Evolutionary conservation across 2,888 invertebrate genomes (phyloP).

Genomic region (Trichacis sp.): DNA sequence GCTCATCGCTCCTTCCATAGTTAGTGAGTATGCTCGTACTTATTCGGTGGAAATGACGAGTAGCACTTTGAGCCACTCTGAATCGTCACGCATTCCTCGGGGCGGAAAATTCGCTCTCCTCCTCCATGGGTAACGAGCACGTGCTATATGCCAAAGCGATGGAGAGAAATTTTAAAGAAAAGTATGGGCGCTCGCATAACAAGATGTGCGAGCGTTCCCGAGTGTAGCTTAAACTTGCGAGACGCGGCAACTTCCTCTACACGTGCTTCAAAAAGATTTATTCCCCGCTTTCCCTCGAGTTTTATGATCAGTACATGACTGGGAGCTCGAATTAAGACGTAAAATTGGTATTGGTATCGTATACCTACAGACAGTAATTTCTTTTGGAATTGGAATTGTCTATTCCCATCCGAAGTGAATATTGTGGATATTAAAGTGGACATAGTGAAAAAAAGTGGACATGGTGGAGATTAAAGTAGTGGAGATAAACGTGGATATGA

Average conservation of each 20-base stretch:
- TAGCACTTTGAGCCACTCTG: neutral
- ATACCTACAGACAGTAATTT: too few relatives aligned
- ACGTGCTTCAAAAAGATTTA: neutral
- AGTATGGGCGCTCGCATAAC: neutral
- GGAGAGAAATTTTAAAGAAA: neutral
- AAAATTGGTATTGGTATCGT: too few relatives aligned
- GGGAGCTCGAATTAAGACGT: too few relatives aligned
- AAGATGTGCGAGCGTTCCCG: neutral
- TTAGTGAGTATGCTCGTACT: constrained; percentile 71
- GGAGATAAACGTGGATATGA: too few relatives aligned
- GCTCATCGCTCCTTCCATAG: constrained; percentile 88
- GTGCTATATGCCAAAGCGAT: neutral
- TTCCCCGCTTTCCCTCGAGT: neutral
- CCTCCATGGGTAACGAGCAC: constrained; percentile 14
- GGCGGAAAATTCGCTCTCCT: constrained; percentile 4
- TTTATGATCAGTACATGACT: neutral
- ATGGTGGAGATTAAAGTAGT: too few relatives aligned
- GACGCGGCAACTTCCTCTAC: neutral
- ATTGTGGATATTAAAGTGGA: too few relatives aligned
- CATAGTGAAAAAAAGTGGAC: too few relatives aligned
- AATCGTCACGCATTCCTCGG: neutral
- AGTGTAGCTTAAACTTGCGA: neutral
- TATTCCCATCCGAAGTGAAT: too few relatives aligned
- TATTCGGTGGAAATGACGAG: neutral
- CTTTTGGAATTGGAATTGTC: too few relatives aligned